Base-by-base conservation (phyloP, 2,113 vertebrate species). In the Numida meleagris region DNA sequence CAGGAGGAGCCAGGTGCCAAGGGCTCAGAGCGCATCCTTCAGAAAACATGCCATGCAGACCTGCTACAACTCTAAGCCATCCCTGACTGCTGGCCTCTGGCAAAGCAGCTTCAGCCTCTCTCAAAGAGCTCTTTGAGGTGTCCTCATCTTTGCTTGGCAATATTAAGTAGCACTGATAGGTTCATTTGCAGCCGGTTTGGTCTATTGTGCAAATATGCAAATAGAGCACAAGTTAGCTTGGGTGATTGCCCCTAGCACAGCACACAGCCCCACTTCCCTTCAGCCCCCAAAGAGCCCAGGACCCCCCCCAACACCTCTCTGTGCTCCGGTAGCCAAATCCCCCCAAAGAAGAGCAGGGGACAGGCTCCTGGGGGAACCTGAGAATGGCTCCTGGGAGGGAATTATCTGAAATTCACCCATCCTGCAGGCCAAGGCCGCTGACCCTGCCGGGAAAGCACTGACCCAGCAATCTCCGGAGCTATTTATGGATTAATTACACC, bases 341-440 rank as follows among this genome's bases (percentile, higher is more conserved):
- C 34, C 5, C 23, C 27, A 53, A 48, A 67, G 25, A 34, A 4
- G 8, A 57, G 31, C 10, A 4, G 17, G 10, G 31, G 55, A 57
- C 0, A 1, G 29, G 24, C n/a, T n/a, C n/a, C n/a, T n/a, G n/a
- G n/a, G n/a, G n/a, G n/a, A n/a, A n/a, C n/a, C n/a, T n/a, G n/a
- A n/a, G 7, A 46, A 1, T 23, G 8, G 0, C 29, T 48, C 19
- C 4, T 0, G 85, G 13, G 45, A 67, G 33, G 27, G 38, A 15
- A 8, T 58, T 45, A 82, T 6, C 87, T 46, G 1, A 23, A 74
- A 0, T 4, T 7, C 1, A 0, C 68, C 58, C 45, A 18, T 45
- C 33, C 77, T 57, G 81, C 73, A 6, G 78, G 79, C 46, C 46
- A 51, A 88, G 42, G 83, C 34, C 83, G 10, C 40, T 76, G 66